A percentile compares a stretch with the other conserved stretches of the same genome.
phyloP scores from a whole-genome alignment of 1,140 invertebrate species.

The Metopolophium dirhodum region DNA sequence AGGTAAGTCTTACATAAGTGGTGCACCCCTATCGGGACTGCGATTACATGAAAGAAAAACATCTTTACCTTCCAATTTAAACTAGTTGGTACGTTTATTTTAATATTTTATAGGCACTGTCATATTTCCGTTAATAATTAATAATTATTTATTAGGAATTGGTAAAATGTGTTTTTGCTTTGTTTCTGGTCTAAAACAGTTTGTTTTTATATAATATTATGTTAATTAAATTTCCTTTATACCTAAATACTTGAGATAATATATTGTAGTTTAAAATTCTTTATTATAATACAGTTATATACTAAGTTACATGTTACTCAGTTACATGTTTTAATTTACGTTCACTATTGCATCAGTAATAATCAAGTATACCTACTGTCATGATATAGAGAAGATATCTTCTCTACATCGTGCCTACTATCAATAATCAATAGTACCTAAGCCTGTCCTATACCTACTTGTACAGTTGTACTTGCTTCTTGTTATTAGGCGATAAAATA shows the following conservation, averaged over 20 bases:
- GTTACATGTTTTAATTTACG: background rate
- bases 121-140: too few relatives aligned
- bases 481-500: background rate
- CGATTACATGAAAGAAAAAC: too few relatives aligned
- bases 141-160: background rate
- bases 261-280: background rate
- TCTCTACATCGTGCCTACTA: too few relatives aligned
- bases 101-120: background rate
- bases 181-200: background rate
- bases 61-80: too few relatives aligned
- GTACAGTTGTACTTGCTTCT: background rate
- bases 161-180: too few relatives aligned
- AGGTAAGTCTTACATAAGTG: too few relatives aligned
- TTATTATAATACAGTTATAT: background rate
- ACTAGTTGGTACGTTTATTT: background rate
- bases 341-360: background rate
- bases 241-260: background rate
- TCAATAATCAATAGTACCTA: background rate
- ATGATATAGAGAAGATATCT: too few relatives aligned
- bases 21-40: too few relatives aligned
- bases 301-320: too few relatives aligned
- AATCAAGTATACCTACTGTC: background rate
- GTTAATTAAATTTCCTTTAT: background rate
- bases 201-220: background rate
- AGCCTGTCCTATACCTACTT: background rate